A percentile compares a stretch with the other conserved stretches of the same genome.
Evolutionary conservation across 2,113 vertebrate species (phyloP).

Genomic region (Trematocara marginatum): DNA sequence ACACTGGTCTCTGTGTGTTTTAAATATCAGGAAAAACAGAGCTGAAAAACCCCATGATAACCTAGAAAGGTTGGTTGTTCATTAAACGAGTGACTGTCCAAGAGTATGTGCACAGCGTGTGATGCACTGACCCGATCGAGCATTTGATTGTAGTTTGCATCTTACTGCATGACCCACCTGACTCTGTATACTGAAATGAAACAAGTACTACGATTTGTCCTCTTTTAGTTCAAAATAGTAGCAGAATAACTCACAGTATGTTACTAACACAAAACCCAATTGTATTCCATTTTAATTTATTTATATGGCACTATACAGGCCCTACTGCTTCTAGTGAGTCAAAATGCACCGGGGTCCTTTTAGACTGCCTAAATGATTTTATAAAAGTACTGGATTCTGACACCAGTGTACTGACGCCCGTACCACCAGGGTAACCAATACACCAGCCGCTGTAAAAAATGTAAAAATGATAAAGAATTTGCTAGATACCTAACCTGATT

Average conservation of each 20-base stretch:
- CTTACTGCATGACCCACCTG: not conserved
- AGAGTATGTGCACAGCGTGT: not conserved
- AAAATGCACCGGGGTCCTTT: not conserved
- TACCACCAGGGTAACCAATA: not conserved
- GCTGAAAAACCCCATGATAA: not conserved
- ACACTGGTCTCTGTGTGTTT: not conserved
- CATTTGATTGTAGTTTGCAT: not conserved
- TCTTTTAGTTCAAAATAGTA: not conserved
- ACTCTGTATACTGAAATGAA: not conserved
- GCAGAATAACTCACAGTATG: not conserved
- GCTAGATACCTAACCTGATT: not conserved
- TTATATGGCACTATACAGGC: not conserved
- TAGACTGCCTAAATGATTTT: not conserved
- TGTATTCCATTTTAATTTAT: not conserved
- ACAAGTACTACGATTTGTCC: not conserved
- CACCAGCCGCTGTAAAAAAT: not conserved
- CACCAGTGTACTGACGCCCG: accelerated
- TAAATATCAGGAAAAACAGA: not conserved
- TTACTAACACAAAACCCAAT: not conserved
- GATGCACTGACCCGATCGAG: not conserved
- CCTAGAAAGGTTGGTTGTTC: not conserved
- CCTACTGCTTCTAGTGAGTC: not conserved
- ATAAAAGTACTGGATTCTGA: not conserved
- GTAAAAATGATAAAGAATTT: not conserved
- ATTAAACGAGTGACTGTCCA: not conserved